Evolutionary conservation across 2,797 vertebrate genomes (phyloP), one percentile per base, ranked within the genome.

Genomic region (Fundulus diaphanus): DNA sequence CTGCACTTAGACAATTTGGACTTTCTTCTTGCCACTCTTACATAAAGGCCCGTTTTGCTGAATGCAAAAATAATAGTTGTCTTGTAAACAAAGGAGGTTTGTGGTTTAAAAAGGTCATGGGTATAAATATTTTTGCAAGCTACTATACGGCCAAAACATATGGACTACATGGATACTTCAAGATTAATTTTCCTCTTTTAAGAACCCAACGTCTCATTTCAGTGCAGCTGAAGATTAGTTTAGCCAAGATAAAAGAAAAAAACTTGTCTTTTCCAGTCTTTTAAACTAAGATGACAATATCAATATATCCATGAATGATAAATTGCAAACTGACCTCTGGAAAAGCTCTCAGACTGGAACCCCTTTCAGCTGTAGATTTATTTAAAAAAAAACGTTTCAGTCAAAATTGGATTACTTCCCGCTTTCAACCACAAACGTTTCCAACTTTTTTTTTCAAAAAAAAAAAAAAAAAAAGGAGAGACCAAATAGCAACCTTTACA

Each of bases 381-480:
- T 71, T 52, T 33, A 9, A 59, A 59, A n/a, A 67, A 70, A 61
- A 82, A 54, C 76, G 68, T 57, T 72, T 82, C 40, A 70, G 59
- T 65, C 49, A 85, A 87, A 92, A 93, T 81, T 87, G 20, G 83
- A 93, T 94, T 92, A 92, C 83, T 80, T 85, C 42, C 80, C 52
- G 77, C 79, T 88, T 87, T 74, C 68, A 72, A 73, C 49, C 59
- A 74, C 82, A 84, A 86, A 84, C 70, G 81, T 76, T 73, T 70
- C 54, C 46, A 56, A 76, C 70, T 27, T 68, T 86, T 81, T 29
- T 65, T n/a, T n/a, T 16, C 7, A 18, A 9, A 33, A 59, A 57
- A 57, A 29, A 27, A 56, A 29, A 29, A 16, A 56, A 13, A 56
- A 0, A 29, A 5, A 6, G 89, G 70, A 56, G 70, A 87, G 66